phyloP scores from a whole-genome alignment of 2,888 invertebrate genomes.

The Cheilosia grossa region DNA sequence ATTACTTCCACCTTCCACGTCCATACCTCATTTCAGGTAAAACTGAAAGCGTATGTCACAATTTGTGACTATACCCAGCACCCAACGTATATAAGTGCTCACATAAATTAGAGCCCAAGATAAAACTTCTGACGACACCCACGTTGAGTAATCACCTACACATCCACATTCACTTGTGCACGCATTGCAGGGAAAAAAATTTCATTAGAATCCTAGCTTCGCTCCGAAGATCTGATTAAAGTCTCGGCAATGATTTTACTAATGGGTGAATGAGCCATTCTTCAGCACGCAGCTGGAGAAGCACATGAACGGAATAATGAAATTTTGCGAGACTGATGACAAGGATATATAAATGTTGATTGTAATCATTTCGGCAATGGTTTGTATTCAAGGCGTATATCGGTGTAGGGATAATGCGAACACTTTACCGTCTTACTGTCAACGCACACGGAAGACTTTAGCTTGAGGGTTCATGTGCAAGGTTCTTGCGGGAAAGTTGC shows the following conservation, averaged over 20 bases:
- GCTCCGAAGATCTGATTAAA: constrained; percentile 13
- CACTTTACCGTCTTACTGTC: neutral
- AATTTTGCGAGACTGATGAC: neutral
- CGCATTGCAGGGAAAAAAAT: neutral
- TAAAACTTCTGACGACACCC: neutral
- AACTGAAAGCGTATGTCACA: too few species aligned
- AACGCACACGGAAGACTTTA: neutral
- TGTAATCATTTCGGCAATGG: neutral
- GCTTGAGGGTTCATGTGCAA: neutral
- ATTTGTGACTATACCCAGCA: neutral
- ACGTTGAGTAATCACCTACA: constrained; percentile 3
- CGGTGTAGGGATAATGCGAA: neutral
- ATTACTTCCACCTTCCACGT: too few species aligned
- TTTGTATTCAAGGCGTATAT: neutral
- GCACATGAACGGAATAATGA: constrained; percentile 11
- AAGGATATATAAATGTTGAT: neutral
- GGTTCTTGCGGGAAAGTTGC: too few species aligned
- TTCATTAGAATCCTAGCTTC: constrained; percentile 13
- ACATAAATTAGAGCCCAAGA: neutral
- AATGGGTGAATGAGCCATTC: constrained; percentile 25
- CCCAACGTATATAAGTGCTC: neutral
- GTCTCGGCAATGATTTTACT: neutral
- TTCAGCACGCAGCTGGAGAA: constrained; percentile 7
- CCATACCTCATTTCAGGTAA: too few species aligned
- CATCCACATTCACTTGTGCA: constrained; percentile 1